Evolutionary conservation across 1,140 invertebrate species (phyloP).

Genomic region (Scaptomyza graminum): DNA sequence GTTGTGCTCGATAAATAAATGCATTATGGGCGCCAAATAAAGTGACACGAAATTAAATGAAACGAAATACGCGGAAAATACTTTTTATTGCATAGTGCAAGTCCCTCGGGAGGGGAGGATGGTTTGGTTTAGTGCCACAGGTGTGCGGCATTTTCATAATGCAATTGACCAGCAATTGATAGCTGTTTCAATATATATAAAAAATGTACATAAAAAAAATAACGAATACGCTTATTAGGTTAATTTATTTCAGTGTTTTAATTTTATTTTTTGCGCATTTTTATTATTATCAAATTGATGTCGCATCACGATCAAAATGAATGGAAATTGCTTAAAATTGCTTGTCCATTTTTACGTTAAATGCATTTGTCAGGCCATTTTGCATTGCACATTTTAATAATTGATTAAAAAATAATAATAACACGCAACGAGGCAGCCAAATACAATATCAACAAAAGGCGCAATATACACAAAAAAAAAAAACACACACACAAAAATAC

Average conservation of each 20-base stretch:
- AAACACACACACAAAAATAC: too few relatives aligned
- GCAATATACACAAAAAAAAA: slow-evolving; percentile 19
- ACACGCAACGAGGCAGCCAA: background rate
- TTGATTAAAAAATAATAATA: slow-evolving; percentile 73
- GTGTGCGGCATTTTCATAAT: slow-evolving; percentile 15
- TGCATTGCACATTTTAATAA: slow-evolving; percentile 57
- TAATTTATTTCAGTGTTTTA: background rate
- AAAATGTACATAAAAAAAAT: background rate
- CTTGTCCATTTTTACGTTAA: slow-evolving; percentile 26
- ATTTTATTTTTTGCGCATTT: background rate
- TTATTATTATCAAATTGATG: slow-evolving; percentile 3
- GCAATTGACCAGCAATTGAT: slow-evolving; percentile 20
- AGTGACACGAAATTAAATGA: slow-evolving; percentile 9
- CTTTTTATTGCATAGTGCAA: too few relatives aligned
- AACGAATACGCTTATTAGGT: slow-evolving; percentile 6
- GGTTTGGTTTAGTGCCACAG: background rate
- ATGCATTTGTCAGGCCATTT: slow-evolving; percentile 26
- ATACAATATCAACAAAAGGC: slow-evolving; percentile 16
- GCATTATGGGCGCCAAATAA: slow-evolving; percentile 32
- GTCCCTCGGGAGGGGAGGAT: background rate
- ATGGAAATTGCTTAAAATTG: slow-evolving; percentile 9
- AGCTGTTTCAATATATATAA: slow-evolving; percentile 1
- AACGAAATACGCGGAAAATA: background rate
- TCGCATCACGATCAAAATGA: slow-evolving; percentile 14
- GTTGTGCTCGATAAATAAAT: slow-evolving; percentile 39